Evolutionary conservation across 2,797 vertebrate species (phyloP).

Genomic region (Fringilla coelebs): DNA sequence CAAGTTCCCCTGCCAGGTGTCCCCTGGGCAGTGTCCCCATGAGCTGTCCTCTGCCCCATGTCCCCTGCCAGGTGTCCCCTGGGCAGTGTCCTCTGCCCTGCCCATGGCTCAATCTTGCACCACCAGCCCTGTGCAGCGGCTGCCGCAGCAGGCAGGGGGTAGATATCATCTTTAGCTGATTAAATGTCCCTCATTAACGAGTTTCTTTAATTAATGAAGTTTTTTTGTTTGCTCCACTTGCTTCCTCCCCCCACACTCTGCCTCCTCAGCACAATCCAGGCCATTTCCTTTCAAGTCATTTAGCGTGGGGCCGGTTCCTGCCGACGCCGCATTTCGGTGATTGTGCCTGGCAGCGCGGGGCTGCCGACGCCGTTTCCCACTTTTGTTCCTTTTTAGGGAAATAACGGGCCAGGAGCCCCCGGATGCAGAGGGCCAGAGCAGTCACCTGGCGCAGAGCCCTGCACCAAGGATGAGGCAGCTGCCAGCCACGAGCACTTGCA

Average conservation of each 20-base stretch:
- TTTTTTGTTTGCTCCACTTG: slow-evolving; percentile 78
- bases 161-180: slow-evolving; percentile 75
- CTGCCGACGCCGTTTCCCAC: slow-evolving; percentile 66
- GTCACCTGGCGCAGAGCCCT: background rate
- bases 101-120: accelerated
- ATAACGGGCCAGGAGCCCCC: background rate
- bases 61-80: accelerated
- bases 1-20: background rate
- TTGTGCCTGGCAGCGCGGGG: slow-evolving; percentile 62
- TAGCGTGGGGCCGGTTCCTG: slow-evolving; percentile 66
- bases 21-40: background rate
- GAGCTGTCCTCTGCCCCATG: no score
- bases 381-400: slow-evolving; percentile 39
- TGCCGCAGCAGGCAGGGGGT: slow-evolving; percentile 3
- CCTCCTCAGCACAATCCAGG: slow-evolving; percentile 79
- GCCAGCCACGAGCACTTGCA: accelerated
- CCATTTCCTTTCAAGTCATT: slow-evolving; percentile 72
- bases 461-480: accelerated
- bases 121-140: background rate
- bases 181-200: slow-evolving; percentile 81
- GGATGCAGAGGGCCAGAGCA: accelerated
- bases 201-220: slow-evolving; percentile 82
- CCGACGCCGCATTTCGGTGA: slow-evolving; percentile 75
- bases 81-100: accelerated
- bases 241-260: slow-evolving; percentile 69